Evolutionary conservation across 2,797 vertebrate genomes (phyloP), one percentile per base, ranked within the genome.

Genomic region (Mycteria americana): DNA sequence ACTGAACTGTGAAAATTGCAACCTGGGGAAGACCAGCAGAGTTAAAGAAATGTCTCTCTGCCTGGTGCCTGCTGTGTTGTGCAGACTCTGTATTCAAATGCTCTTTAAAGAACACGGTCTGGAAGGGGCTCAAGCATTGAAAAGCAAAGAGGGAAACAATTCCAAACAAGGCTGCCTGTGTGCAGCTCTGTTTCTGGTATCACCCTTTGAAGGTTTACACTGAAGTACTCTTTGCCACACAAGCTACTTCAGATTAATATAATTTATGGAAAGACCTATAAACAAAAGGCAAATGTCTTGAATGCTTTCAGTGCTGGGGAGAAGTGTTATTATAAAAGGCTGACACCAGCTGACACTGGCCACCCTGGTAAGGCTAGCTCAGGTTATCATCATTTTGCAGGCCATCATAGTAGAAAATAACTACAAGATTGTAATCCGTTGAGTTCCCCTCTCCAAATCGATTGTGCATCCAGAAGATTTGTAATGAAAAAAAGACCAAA

Each of bases 151-250:
- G 91, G 76, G 84, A 97, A 98, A 97, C 96, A 98, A 97, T 97
- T 98, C 98, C 98, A 98, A 98, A 98, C 97, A 98, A 98, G 98
- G 98, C 97, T 51, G 93, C 91, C 94, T 88, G 48, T 37, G 81
- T 92, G 86, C 85, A 75, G 93, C 73, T 88, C 91, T 88, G 81
- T 65, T 91, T 37, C 95, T 91, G 91, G 39, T 79, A 94, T 93
- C 95, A 74, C 63, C 90, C 97, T 95, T 91, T 77, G 92, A 95
- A 98, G 96, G 97, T 97, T 98, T 97, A 97, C 57, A 90, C 77
- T 94, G 93, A 96, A 97, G 95, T 94, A 85, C 78, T 90, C 94
- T 96, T 93, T 97, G 97, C 92, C 92, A 88, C 60, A 78, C 17
- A 56, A 87, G 94, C 91, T 95, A 93, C 92, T 96, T 97, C 92